These are phyloP conservation scores for Prorops nasuta DNA, from an alignment of 1,140 invertebrate genomes.

Conservation along the genomic window DNA sequence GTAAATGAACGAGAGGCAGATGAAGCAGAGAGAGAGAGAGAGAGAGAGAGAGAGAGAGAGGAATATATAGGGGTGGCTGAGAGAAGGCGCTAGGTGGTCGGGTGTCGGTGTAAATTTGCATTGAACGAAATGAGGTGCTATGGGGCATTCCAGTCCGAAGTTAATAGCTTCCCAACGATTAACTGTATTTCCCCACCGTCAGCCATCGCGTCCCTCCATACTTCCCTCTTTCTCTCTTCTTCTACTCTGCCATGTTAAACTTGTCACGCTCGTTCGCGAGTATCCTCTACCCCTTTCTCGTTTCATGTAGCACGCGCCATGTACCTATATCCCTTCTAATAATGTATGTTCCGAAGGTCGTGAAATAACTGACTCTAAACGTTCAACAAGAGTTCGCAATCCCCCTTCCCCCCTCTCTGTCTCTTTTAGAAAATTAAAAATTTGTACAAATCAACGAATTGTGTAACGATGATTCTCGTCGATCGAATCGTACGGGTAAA, in stretches of 20 bases:
- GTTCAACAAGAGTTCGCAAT: background rate
- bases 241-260: too few relatives aligned
- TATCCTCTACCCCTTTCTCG: background rate
- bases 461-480: background rate
- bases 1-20: background rate
- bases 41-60: slow-evolving; percentile 8
- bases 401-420: background rate
- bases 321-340: slow-evolving; percentile 34
- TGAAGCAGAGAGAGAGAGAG: slow-evolving; percentile 8
- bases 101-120: slow-evolving; percentile 49
- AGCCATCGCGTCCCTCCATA: background rate
- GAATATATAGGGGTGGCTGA: background rate
- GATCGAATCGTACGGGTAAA: background rate
- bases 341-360: slow-evolving; percentile 44
- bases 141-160: slow-evolving; percentile 50
- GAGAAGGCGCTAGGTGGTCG: background rate
- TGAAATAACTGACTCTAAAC: slow-evolving; percentile 41
- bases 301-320: slow-evolving; percentile 7
- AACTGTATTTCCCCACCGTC: slow-evolving; percentile 46
- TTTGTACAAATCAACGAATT: background rate
- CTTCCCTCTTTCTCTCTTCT: background rate
- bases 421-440: too few relatives aligned
- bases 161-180: slow-evolving; percentile 56
- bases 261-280: background rate
- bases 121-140: slow-evolving; percentile 50